Evolutionary conservation across 2,888 invertebrate species (phyloP).

Genomic region (Nasonia oneida): DNA sequence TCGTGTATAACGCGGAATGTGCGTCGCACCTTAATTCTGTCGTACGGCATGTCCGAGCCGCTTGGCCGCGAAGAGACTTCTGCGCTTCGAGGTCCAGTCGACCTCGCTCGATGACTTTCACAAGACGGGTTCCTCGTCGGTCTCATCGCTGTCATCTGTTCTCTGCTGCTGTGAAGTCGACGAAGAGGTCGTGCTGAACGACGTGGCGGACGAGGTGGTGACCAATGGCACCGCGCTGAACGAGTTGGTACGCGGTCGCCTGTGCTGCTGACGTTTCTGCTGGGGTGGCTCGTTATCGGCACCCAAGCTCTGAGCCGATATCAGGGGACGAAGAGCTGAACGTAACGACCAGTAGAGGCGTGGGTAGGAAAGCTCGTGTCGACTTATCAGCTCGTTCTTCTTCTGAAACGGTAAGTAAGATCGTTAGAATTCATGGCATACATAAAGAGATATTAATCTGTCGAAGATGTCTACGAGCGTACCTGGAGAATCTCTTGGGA

Average conservation of each 20-base stretch:
- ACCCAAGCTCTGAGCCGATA: constrained; percentile 80
- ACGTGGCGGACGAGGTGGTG: constrained; percentile 68
- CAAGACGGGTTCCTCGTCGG: constrained; percentile 85
- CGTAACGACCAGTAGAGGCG: constrained; percentile 87
- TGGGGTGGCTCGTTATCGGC: constrained; percentile 36
- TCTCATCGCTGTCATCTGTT: constrained; percentile 81
- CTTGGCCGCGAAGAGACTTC: constrained; percentile 50
- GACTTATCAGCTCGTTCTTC: constrained; percentile 84
- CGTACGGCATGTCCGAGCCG: constrained; percentile 45
- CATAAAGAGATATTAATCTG: not conserved
- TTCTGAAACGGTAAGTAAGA: constrained; percentile 75
- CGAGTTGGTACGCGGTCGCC: constrained; percentile 82
- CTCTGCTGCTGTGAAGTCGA: constrained; percentile 76
- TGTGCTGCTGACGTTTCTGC: constrained; percentile 56
- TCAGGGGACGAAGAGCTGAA: constrained; percentile 88
- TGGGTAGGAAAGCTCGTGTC: constrained; percentile 89
- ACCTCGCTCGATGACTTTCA: constrained; percentile 71
- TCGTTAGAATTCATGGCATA: not conserved
- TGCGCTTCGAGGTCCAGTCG: constrained; percentile 53
- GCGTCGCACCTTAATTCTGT: constrained; percentile 22
- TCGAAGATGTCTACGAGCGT: constrained; percentile 56
- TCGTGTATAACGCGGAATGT: constrained; percentile 41
- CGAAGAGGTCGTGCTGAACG: constrained; percentile 72
- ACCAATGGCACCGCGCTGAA: constrained; percentile 82
- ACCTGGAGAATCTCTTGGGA: constrained; percentile 81